phyloP scores from a whole-genome alignment of 2,113 vertebrate species.

The Rhinolophus ferrumequinum region DNA sequence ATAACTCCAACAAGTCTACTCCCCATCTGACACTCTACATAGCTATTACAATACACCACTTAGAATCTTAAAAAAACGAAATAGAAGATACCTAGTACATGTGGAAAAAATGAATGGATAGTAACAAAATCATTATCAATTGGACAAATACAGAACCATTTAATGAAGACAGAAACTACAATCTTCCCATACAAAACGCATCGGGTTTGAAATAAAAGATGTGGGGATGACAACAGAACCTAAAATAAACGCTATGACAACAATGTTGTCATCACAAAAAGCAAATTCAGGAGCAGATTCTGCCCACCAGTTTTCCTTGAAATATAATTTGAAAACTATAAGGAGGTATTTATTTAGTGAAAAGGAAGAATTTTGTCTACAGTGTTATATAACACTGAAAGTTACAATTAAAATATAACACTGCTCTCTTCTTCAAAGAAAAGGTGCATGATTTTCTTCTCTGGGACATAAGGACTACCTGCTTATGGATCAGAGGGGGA shows the following conservation, averaged over 20 bases:
- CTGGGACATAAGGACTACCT: background rate
- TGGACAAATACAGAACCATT: background rate
- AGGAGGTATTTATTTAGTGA: background rate
- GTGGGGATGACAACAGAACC: background rate
- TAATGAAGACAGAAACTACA: background rate
- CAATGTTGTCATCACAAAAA: background rate
- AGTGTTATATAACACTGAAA: background rate
- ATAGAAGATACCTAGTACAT: background rate
- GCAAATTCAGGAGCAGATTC: background rate
- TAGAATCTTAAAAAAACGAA: background rate
- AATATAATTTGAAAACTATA: slow-evolving; percentile 11
- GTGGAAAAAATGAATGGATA: background rate
- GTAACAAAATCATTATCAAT: background rate
- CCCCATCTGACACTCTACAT: no score
- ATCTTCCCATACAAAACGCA: background rate
- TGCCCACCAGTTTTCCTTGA: background rate
- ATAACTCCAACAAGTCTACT: no score
- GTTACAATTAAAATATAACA: background rate
- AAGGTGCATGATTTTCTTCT: background rate
- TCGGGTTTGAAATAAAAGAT: background rate
- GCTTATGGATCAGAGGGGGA: background rate
- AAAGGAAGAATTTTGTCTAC: background rate
- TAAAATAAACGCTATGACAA: background rate
- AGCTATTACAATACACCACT: no score
- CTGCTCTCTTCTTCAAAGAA: background rate